phyloP scores from a whole-genome alignment of 2,888 invertebrate genomes.

The Thyatira batis region DNA sequence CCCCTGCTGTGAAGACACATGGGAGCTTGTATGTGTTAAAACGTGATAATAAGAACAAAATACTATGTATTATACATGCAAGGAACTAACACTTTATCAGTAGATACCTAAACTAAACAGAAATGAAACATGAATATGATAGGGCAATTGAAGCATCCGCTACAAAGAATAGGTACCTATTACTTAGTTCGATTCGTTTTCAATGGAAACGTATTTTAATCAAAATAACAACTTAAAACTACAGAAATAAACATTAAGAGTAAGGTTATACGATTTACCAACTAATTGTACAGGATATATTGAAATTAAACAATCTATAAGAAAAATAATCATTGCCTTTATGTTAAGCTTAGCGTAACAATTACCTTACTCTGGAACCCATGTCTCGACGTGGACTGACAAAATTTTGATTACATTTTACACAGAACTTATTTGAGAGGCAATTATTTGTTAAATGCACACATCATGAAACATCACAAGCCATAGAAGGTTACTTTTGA shows the following conservation, averaged over 20 bases:
- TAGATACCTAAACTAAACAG: neutral
- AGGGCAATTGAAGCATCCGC: neutral
- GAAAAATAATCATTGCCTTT: neutral
- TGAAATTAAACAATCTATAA: neutral
- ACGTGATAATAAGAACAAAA: neutral
- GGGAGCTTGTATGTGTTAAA: no score
- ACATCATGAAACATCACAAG: constrained; percentile 62
- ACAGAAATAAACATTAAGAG: constrained; percentile 2
- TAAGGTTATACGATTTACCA: constrained; percentile 3
- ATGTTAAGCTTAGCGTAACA: constrained; percentile 7
- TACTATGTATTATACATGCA: neutral
- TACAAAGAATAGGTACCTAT: constrained; percentile 12
- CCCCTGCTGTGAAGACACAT: neutral
- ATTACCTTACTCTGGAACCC: constrained; percentile 78
- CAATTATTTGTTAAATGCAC: constrained; percentile 36
- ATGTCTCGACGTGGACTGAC: constrained; percentile 70
- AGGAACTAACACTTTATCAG: neutral
- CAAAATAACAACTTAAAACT: constrained; percentile 37
- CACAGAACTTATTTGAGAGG: constrained; percentile 30
- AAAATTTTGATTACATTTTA: constrained; percentile 65
- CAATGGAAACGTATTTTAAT: constrained; percentile 17
- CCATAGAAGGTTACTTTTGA: constrained; percentile 59
- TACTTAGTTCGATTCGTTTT: constrained; percentile 9
- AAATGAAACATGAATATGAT: neutral
- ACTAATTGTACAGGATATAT: neutral